Percentiles rank a stretch among this genome's conserved stretches.
Conservation (phyloP, 2,113 vertebrate genomes). For the Rhombomys opimus region DNA sequence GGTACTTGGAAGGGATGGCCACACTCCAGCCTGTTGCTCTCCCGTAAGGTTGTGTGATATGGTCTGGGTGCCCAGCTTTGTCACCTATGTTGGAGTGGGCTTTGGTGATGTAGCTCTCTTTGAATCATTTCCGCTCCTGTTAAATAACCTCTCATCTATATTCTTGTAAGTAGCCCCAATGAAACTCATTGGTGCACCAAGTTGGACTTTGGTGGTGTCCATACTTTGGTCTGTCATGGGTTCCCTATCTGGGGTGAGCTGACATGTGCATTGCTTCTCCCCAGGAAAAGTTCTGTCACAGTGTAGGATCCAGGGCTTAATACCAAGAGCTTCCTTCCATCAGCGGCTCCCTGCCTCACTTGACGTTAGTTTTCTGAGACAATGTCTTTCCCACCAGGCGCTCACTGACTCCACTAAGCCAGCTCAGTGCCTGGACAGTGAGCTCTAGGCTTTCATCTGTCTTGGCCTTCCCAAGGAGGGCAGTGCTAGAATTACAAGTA, state of each 20-base stretch:
- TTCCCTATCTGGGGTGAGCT: not conserved
- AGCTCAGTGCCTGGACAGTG: not conserved
- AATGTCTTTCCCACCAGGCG: not conserved
- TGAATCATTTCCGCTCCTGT: no score
- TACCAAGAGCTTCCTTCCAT: no score
- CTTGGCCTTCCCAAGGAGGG: not conserved
- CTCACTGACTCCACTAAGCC: not conserved
- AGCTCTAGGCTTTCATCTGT: not conserved
- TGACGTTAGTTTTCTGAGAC: not conserved
- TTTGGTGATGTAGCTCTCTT: no score
- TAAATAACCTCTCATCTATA: no score
- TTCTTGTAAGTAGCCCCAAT: no score
- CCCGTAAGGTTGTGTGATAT: no score
- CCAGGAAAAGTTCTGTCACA: not conserved
- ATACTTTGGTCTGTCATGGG: not conserved
- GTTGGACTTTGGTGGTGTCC: no score
- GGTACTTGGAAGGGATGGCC: not conserved
- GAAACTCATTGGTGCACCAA: no score
- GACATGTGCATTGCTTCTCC: not conserved
- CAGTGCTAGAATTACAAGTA: not conserved
- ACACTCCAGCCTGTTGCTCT: no score
- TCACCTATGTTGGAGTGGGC: no score
- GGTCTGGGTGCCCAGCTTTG: no score
- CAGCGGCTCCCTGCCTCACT: not conserved
- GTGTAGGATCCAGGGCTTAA: not conserved